Evolutionary conservation across 2,113 vertebrate species (phyloP).

Genomic region (Urocolius indicus): DNA sequence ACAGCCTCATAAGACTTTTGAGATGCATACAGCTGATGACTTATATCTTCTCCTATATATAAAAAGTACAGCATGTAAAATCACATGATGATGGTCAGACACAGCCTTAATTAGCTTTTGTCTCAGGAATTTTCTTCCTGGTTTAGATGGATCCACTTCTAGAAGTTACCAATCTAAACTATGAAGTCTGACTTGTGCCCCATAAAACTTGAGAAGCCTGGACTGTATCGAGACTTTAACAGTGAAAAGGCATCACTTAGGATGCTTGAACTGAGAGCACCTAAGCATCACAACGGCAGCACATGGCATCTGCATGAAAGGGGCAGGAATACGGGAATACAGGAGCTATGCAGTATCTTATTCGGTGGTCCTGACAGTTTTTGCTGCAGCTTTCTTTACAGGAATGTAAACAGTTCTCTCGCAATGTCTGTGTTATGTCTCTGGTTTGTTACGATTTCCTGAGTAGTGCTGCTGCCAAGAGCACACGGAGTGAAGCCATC

Average conservation of each 20-base stretch:
- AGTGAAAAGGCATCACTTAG: background rate
- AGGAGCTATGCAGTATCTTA: background rate
- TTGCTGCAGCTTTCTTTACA: constrained; percentile 44
- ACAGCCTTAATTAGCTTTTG: background rate
- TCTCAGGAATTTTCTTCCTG: background rate
- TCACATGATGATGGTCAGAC: background rate
- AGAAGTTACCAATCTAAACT: background rate
- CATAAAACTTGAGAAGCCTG: background rate
- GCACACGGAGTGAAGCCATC: background rate
- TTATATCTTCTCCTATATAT: background rate
- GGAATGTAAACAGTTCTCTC: constrained; percentile 82
- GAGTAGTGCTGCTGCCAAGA: constrained; percentile 67
- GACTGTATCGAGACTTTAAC: background rate
- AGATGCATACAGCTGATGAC: background rate
- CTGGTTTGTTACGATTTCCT: constrained; percentile 72
- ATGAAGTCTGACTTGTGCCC: background rate
- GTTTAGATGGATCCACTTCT: background rate
- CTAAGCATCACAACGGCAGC: background rate
- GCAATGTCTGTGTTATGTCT: constrained; percentile 82
- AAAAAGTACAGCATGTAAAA: background rate
- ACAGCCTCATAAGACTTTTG: background rate
- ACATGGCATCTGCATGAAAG: rapidly evolving
- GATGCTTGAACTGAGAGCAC: background rate
- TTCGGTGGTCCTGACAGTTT: background rate
- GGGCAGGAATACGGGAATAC: background rate